A percentile compares a stretch with the other conserved stretches of the same genome.
phyloP scores from a whole-genome alignment of 2,797 vertebrate genomes.

The Staurois parvus region DNA sequence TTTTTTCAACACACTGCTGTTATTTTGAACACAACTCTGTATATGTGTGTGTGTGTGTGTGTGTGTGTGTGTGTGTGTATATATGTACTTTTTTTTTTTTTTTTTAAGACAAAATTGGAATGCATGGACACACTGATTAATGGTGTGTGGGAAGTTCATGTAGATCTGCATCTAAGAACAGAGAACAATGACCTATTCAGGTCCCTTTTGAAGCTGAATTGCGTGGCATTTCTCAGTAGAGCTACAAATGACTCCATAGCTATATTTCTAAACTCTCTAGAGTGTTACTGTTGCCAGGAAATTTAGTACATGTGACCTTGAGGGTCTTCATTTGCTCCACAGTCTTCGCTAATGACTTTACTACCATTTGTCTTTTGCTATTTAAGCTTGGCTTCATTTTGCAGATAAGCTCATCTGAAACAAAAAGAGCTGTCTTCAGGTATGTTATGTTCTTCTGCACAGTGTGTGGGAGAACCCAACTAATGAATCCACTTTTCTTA shows the following conservation, averaged over 20 bases:
- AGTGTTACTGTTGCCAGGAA: neutral
- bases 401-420: neutral
- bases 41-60: too few species aligned
- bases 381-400: neutral
- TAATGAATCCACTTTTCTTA: conserved; percentile 43
- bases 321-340: neutral
- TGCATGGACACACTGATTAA: neutral
- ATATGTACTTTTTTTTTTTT: too few species aligned
- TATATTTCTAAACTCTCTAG: neutral
- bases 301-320: conserved; percentile 5
- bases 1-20: too few species aligned
- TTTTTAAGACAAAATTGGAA: too few species aligned
- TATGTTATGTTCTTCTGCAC: neutral
- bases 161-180: too few species aligned
- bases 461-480: conserved; percentile 19
- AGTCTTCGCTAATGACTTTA: conserved; percentile 13
- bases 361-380: neutral
- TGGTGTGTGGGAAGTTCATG: neutral
- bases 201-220: neutral
- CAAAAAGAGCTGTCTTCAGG: conserved; percentile 20
- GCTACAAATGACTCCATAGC: neutral
- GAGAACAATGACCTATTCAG: too few species aligned
- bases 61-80: too few species aligned
- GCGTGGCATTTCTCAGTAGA: neutral
- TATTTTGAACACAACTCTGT: too few species aligned